Evolutionary conservation across 1,140 invertebrate species (phyloP).

Genomic region (Tribolium madens): DNA sequence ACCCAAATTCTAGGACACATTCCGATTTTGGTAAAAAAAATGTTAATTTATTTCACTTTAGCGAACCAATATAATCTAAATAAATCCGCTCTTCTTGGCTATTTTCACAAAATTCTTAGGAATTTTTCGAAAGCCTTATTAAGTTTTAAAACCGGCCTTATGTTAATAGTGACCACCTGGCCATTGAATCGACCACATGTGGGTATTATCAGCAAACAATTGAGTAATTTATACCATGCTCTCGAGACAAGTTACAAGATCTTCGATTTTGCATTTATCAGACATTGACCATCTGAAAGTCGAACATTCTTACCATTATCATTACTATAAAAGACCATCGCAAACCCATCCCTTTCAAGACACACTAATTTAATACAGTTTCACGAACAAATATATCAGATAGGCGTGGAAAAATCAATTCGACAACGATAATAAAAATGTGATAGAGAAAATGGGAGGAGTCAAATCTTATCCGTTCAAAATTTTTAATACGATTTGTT

Average conservation of each 20-base stretch:
- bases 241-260: background rate
- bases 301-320: background rate
- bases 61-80: too few species aligned
- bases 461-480: background rate
- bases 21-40: too few species aligned
- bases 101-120: too few species aligned
- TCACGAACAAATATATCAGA: too few species aligned
- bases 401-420: background rate
- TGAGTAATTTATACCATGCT: background rate
- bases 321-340: background rate
- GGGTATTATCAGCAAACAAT: background rate
- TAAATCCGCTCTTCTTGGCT: too few species aligned
- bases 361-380: background rate
- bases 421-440: background rate
- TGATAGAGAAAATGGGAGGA: background rate
- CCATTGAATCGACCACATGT: background rate
- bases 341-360: too few species aligned
- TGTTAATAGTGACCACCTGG: background rate
- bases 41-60: too few species aligned
- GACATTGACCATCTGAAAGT: background rate
- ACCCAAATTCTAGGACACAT: too few species aligned
- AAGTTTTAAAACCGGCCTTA: background rate
- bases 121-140: background rate
- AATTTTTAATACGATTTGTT: background rate
- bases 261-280: background rate